phyloP scores from a whole-genome alignment of 2,888 invertebrate species.

The Oxycera nigricornis region DNA sequence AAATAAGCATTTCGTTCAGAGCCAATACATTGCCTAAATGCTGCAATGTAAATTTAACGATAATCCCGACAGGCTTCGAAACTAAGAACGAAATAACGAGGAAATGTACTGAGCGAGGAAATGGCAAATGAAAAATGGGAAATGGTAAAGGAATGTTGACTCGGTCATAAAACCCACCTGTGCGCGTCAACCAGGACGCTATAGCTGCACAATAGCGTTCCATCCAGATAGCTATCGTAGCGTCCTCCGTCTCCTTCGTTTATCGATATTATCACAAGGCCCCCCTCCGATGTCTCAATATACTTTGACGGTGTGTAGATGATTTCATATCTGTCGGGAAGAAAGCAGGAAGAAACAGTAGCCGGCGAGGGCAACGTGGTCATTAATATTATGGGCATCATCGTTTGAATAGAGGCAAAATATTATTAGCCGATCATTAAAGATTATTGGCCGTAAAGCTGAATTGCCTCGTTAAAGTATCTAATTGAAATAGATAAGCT shows the following conservation, averaged over 20 bases:
- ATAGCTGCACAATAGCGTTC: conserved; percentile 86
- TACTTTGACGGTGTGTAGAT: conserved; percentile 84
- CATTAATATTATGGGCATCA: conserved; percentile 31
- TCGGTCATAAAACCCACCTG: conserved; percentile 64
- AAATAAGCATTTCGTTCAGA: conserved; percentile 20
- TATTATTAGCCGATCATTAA: conserved; percentile 46
- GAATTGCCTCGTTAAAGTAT: conserved; percentile 43
- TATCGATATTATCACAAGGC: conserved; percentile 86
- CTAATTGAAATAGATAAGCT: conserved; percentile 38
- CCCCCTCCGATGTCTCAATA: conserved; percentile 91
- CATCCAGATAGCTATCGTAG: conserved; percentile 91
- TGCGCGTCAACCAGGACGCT: conserved; percentile 92
- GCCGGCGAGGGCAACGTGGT: background rate
- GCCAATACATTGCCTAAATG: background rate
- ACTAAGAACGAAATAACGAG: conserved; percentile 2
- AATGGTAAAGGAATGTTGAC: conserved; percentile 23
- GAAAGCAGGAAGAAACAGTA: background rate
- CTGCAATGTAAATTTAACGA: conserved; percentile 40
- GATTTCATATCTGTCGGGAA: conserved; percentile 58
- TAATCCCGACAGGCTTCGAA: conserved; percentile 39
- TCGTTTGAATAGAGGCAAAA: conserved; percentile 25
- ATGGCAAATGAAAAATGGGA: background rate
- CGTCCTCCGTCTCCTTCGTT: conserved; percentile 88
- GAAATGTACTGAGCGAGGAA: background rate
- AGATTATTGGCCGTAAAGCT: conserved; percentile 41